These are phyloP conservation scores for Acrobasis suavella DNA, from an alignment of 2,888 invertebrate genomes.

Conservation along the genomic window DNA sequence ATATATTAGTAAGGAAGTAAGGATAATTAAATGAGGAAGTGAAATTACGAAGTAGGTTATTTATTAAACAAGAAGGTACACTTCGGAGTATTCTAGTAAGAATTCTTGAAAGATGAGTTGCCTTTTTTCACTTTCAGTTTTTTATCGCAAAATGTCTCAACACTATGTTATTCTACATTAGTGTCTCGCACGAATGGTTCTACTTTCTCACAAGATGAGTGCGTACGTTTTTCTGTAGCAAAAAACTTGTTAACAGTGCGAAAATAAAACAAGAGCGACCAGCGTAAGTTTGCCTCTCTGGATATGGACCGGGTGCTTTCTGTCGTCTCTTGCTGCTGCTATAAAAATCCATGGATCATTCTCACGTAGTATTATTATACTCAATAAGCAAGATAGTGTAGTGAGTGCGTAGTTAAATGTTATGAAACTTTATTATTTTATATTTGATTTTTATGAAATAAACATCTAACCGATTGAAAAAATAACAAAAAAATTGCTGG, in stretches of 20 bases:
- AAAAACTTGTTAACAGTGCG: slow-evolving; percentile 60
- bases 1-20: too few relatives aligned
- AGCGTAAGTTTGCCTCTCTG: slow-evolving; percentile 10
- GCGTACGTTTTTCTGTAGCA: slow-evolving; percentile 56
- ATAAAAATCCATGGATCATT: slow-evolving; percentile 17
- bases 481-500: too few relatives aligned
- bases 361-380: slow-evolving; percentile 16
- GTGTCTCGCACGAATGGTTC: slow-evolving; percentile 47
- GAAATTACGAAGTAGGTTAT: too few relatives aligned
- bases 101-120: not conserved
- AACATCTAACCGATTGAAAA: too few relatives aligned
- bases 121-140: slow-evolving; percentile 24
- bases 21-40: too few relatives aligned
- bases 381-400: not conserved
- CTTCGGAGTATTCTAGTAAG: too few relatives aligned
- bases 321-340: slow-evolving; percentile 2
- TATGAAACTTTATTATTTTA: not conserved
- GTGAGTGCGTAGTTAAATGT: not conserved
- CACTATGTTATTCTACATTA: slow-evolving; percentile 42
- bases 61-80: too few relatives aligned
- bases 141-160: slow-evolving; percentile 12
- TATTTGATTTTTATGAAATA: too few relatives aligned
- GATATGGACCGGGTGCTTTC: slow-evolving; percentile 11
- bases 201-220: slow-evolving; percentile 63
- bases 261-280: slow-evolving; percentile 54